Evolutionary conservation across 2,113 vertebrate species (phyloP).

Genomic region (Clarias batrachus): DNA sequence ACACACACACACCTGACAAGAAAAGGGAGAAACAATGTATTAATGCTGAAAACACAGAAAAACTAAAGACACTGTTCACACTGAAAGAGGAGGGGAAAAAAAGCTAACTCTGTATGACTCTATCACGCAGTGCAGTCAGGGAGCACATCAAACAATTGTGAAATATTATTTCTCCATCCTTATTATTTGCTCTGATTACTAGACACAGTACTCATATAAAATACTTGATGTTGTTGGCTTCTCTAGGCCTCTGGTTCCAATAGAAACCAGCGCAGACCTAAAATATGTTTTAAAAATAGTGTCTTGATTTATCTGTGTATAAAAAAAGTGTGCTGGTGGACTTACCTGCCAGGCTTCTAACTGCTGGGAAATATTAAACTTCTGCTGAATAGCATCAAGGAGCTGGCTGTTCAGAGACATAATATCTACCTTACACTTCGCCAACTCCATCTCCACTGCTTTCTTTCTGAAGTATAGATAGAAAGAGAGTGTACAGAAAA

Average conservation of each 20-base stretch:
- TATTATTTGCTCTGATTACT: background rate
- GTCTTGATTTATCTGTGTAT: background rate
- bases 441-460: conserved; percentile 90
- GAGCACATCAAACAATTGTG: background rate
- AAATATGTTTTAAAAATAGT: background rate
- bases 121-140: background rate
- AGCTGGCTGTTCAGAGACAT: conserved; percentile 97
- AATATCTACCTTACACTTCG: conserved; percentile 96
- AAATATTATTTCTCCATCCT: background rate
- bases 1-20: background rate
- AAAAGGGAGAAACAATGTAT: background rate
- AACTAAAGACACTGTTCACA: background rate
- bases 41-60: background rate
- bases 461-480: conserved; percentile 82
- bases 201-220: background rate
- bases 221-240: background rate
- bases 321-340: background rate
- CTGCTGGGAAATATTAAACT: conserved; percentile 97
- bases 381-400: conserved; percentile 97
- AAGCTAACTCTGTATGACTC: background rate
- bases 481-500: background rate
- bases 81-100: background rate
- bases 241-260: background rate
- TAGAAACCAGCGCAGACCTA: background rate
- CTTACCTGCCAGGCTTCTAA: conserved; percentile 99